phyloP scores from a whole-genome alignment of 2,113 vertebrate genomes.

The Micromys minutus region DNA sequence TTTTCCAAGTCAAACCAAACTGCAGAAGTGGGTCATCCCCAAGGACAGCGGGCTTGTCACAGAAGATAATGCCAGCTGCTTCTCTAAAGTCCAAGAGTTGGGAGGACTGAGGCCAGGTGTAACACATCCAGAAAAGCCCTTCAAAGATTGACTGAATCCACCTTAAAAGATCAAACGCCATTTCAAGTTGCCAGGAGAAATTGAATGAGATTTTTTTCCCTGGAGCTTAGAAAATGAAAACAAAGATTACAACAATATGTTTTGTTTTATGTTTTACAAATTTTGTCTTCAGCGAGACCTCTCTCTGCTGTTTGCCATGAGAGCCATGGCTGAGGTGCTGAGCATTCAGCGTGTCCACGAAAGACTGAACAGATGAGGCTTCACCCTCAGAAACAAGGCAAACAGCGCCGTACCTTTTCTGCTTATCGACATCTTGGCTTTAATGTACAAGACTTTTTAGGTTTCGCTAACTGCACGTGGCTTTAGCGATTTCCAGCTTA shows the following conservation, averaged over 20 bases:
- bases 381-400: neutral
- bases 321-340: neutral
- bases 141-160: neutral
- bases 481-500: neutral
- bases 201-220: neutral
- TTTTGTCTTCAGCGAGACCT: neutral
- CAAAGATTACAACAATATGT: neutral
- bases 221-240: constrained; percentile 16
- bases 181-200: neutral
- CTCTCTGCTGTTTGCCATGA: neutral
- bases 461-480: neutral
- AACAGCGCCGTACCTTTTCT: neutral
- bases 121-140: neutral
- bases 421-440: neutral
- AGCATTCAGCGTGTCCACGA: neutral
- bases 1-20: neutral
- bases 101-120: neutral
- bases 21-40: neutral
- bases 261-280: constrained; percentile 27
- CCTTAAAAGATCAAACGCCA: neutral
- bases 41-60: neutral
- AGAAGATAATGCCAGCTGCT: neutral
- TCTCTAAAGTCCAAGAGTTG: neutral
- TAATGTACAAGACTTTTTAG: neutral
- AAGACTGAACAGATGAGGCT: neutral